Conservation (phyloP, 2,888 invertebrate genomes). For the Druceiella hillmani region DNA sequence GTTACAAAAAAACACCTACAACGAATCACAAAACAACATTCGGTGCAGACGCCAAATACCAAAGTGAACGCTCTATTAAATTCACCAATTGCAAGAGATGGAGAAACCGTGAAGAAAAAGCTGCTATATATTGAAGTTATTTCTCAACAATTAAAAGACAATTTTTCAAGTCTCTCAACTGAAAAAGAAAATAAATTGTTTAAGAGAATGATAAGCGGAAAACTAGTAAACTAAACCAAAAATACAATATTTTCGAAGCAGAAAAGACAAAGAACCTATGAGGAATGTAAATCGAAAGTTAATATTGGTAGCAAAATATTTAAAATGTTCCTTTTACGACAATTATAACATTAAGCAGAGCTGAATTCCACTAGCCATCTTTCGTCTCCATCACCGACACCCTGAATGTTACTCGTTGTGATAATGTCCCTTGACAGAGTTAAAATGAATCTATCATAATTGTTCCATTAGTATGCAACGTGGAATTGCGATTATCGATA, state of each 20-base stretch:
- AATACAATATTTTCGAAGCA: conserved; percentile 11
- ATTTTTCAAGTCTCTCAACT: conserved; percentile 10
- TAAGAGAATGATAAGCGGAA: conserved; percentile 11
- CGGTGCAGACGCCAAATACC: conserved; percentile 10
- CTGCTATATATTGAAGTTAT: conserved; percentile 15
- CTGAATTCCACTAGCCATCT: too few relatives aligned
- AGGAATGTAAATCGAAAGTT: conserved; percentile 13
- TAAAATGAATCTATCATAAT: too few relatives aligned
- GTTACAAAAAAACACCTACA: conserved; percentile 12
- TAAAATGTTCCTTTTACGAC: too few relatives aligned
- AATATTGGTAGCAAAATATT: conserved; percentile 9
- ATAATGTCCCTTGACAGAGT: too few relatives aligned
- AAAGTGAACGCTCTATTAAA: conserved; percentile 13
- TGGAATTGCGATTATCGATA: too few relatives aligned
- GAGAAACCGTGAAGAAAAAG: conserved; percentile 16
- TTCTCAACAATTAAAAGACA: conserved; percentile 16
- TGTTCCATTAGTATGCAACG: too few relatives aligned
- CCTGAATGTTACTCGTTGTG: too few relatives aligned
- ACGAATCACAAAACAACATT: conserved; percentile 14
- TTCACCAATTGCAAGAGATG: conserved; percentile 11
- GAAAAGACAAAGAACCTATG: conserved; percentile 14
- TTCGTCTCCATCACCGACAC: too few relatives aligned
- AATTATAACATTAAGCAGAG: too few relatives aligned
- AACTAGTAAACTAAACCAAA: conserved; percentile 13
- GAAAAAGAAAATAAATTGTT: conserved; percentile 14